Evolutionary conservation across 2,113 vertebrate species (phyloP).

Genomic region (Ranitomeya imitator): DNA sequence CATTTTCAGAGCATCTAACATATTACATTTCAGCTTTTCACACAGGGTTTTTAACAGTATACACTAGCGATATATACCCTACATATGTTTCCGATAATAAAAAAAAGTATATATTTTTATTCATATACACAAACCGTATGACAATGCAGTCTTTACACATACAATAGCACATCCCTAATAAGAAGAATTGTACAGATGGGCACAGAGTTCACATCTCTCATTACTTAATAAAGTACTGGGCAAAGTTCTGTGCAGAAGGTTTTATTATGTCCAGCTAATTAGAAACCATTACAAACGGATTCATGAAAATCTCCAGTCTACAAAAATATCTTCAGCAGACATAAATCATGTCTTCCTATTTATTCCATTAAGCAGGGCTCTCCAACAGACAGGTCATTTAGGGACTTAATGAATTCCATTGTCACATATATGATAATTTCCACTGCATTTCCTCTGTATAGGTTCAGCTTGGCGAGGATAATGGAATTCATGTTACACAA

Average conservation of each 20-base stretch:
- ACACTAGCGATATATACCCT: background rate
- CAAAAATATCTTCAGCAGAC: constrained; percentile 2
- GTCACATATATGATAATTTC: constrained; percentile 4
- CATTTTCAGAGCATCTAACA: constrained; percentile 49
- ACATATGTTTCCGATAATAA: background rate
- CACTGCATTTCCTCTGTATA: background rate
- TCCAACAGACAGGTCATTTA: constrained; percentile 8
- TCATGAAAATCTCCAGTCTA: background rate
- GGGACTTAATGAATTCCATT: background rate
- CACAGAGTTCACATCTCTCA: background rate
- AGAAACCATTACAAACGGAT: background rate
- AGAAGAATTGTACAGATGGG: background rate
- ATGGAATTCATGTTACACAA: background rate
- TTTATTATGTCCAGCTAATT: background rate
- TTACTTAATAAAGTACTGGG: background rate
- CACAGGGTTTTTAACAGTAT: constrained; percentile 36
- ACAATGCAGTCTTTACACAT: background rate
- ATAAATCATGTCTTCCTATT: constrained; percentile 14
- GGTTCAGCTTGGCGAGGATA: background rate
- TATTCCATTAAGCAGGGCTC: background rate
- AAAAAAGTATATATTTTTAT: background rate
- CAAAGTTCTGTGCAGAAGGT: background rate
- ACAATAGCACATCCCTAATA: background rate
- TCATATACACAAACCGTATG: too few species aligned
- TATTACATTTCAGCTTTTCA: constrained; percentile 34